Conservation (phyloP, 2,113 vertebrate species). For the Silurus meridionalis region DNA sequence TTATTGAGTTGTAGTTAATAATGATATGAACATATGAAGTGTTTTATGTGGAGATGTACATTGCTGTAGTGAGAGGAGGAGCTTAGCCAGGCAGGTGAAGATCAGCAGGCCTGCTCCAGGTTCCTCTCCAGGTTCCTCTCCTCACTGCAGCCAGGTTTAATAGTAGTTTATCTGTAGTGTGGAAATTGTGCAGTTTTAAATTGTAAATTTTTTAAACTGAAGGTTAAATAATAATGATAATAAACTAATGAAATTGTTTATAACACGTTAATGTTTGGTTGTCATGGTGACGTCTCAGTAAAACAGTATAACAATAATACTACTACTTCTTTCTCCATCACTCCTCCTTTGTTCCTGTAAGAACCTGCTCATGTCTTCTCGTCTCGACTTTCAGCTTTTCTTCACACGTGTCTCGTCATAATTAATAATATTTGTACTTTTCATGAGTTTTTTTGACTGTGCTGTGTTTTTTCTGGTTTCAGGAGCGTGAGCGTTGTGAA, state of each 20-base stretch:
- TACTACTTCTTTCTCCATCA: too few relatives aligned
- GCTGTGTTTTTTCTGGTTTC: too few relatives aligned
- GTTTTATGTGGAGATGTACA: not conserved
- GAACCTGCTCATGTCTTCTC: not conserved
- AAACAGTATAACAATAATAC: not conserved
- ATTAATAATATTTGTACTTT: not conserved
- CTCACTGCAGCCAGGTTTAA: too few relatives aligned
- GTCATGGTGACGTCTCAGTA: not conserved
- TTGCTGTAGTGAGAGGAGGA: too few relatives aligned
- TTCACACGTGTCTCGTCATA: not conserved
- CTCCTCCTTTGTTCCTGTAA: not conserved
- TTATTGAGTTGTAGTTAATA: not conserved
- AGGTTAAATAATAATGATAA: too few relatives aligned
- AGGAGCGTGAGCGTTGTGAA: constrained; percentile 52
- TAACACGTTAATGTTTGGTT: not conserved
- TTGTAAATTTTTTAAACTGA: not conserved
- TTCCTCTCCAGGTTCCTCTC: too few relatives aligned
- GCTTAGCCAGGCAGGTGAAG: too few relatives aligned
- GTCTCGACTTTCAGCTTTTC: not conserved
- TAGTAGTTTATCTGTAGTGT: too few relatives aligned
- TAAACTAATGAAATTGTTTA: too few relatives aligned
- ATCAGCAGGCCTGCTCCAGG: too few relatives aligned
- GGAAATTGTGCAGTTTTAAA: too few relatives aligned
- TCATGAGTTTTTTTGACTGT: not conserved
- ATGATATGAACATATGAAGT: not conserved